A percentile compares a stretch with the other conserved stretches of the same genome.
Conservation (phyloP, 2,888 invertebrate genomes). For the Clepsis dumicolana region DNA sequence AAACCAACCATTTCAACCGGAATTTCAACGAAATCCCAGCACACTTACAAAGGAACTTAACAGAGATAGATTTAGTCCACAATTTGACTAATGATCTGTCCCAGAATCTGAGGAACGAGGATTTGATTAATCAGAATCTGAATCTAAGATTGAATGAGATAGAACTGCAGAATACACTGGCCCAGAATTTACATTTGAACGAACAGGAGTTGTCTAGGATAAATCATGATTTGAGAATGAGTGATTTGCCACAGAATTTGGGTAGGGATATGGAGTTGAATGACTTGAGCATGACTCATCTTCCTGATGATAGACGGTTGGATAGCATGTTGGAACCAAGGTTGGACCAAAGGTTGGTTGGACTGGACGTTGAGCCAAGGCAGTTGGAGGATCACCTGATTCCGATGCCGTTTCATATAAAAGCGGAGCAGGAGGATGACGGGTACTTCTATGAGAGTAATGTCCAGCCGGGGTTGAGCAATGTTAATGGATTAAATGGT, state of each 20-base stretch:
- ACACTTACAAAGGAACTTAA: slow-evolving; percentile 63
- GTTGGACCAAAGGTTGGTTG: slow-evolving; percentile 53
- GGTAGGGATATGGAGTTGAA: slow-evolving; percentile 52
- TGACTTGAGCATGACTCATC: slow-evolving; percentile 31
- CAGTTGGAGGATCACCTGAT: slow-evolving; percentile 62
- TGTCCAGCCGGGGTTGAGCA: slow-evolving; percentile 61
- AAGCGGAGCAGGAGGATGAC: slow-evolving; percentile 77
- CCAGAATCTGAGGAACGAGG: slow-evolving; percentile 42
- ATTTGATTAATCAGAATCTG: slow-evolving; percentile 50
- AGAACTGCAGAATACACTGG: slow-evolving; percentile 65
- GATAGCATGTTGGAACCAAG: slow-evolving; percentile 52
- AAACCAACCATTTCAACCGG: slow-evolving; percentile 70
- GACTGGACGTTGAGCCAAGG: slow-evolving; percentile 52
- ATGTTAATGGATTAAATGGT: slow-evolving; percentile 66
- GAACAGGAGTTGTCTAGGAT: slow-evolving; percentile 61
- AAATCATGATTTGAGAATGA: slow-evolving; percentile 42
- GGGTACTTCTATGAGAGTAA: slow-evolving; percentile 73
- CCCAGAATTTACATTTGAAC: slow-evolving; percentile 59
- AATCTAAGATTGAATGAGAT: slow-evolving; percentile 54
- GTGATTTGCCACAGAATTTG: slow-evolving; percentile 50
- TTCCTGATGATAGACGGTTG: slow-evolving; percentile 32
- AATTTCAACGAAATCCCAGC: slow-evolving; percentile 74
- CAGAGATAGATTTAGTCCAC: slow-evolving; percentile 67
- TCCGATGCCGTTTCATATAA: slow-evolving; percentile 77
- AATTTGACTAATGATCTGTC: slow-evolving; percentile 55